Evolutionary conservation across 2,113 vertebrate genomes (phyloP).

Genomic region (Micronycteris hirsuta): DNA sequence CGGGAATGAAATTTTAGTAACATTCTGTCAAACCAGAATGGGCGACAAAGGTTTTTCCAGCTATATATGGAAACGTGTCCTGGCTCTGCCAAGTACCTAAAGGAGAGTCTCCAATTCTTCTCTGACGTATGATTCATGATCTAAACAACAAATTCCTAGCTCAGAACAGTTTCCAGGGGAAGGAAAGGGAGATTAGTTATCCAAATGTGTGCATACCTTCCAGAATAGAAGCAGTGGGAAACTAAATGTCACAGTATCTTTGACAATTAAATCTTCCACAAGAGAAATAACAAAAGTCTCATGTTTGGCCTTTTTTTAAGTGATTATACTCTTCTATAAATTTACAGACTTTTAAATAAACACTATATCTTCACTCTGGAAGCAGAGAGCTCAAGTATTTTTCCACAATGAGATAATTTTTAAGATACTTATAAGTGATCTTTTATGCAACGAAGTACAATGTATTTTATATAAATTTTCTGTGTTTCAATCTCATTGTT

Average conservation of each 20-base stretch:
- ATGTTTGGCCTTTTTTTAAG: neutral
- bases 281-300: neutral
- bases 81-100: conserved; percentile 55
- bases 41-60: conserved; percentile 56
- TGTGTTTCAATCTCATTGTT: neutral
- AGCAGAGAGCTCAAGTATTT: neutral
- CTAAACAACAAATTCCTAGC: conserved; percentile 54
- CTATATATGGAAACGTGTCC: conserved; percentile 49
- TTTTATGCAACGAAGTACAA: neutral
- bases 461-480: neutral
- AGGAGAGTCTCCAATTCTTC: conserved; percentile 49
- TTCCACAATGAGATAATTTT: neutral
- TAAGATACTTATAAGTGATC: conserved; percentile 4
- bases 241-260: conserved; percentile 37
- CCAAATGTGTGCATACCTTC: conserved; percentile 52
- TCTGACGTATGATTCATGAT: conserved; percentile 59
- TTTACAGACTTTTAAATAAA: neutral
- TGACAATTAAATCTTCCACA: conserved; percentile 20
- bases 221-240: conserved; percentile 32
- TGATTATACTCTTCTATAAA: neutral
- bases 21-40: conserved; percentile 50
- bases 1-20: conserved; percentile 45
- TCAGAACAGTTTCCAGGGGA: conserved; percentile 37
- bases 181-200: conserved; percentile 2
- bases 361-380: neutral